A percentile compares a stretch with the other conserved stretches of the same genome.
Conservation (phyloP, 2,888 invertebrate species). For the Lysandra bellargus region DNA sequence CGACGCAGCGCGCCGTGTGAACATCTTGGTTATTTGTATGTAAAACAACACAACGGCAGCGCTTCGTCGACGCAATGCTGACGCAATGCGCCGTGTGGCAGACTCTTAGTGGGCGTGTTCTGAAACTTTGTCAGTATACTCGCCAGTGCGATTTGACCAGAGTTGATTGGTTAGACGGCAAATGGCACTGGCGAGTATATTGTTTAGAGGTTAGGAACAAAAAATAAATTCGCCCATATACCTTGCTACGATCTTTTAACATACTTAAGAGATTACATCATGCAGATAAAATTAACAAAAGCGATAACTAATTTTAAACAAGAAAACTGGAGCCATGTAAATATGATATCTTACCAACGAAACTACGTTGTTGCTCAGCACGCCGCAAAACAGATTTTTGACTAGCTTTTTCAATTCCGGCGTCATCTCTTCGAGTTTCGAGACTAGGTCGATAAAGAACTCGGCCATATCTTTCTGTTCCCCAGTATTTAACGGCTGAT, state of each 20-base stretch:
- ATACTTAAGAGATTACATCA: neutral
- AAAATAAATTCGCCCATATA: neutral
- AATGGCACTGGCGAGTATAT: neutral
- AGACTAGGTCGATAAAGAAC: constrained; percentile 97
- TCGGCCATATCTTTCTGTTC: constrained; percentile 99
- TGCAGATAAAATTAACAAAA: neutral
- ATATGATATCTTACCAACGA: constrained; percentile 83
- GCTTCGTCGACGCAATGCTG: no score
- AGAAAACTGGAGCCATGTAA: neutral
- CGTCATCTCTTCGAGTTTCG: constrained; percentile 97
- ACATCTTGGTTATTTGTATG: no score
- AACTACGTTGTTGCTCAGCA: constrained; percentile 96
- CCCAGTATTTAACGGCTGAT: constrained; percentile 96
- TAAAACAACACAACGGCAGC: no score
- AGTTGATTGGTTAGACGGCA: no score
- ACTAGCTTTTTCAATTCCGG: constrained; percentile 93
- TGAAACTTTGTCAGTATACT: no score
- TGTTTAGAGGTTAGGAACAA: neutral
- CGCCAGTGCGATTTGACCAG: no score
- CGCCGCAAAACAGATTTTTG: constrained; percentile 95
- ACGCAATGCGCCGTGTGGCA: no score
- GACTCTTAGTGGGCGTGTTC: no score
- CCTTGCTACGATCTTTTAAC: neutral
- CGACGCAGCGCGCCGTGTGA: no score
- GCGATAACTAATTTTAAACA: neutral